Conservation (phyloP, 2,797 vertebrate species). For the Setipinna tenuifilis region DNA sequence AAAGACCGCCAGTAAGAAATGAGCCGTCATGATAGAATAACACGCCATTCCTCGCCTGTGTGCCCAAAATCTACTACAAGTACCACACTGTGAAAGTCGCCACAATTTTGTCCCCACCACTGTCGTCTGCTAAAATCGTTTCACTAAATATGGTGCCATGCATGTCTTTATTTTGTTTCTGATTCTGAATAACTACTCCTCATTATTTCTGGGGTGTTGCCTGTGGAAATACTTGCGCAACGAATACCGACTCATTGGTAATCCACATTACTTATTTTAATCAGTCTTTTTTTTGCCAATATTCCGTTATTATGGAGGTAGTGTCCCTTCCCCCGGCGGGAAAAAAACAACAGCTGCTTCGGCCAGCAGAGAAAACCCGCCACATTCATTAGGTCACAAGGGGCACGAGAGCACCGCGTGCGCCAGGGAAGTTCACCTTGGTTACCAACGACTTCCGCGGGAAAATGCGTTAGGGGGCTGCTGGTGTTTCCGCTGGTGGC, state of each 20-base stretch:
- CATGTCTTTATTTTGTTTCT: background rate
- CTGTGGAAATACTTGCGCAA: background rate
- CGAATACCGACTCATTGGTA: background rate
- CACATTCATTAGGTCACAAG: slow-evolving; percentile 35
- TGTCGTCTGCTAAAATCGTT: background rate
- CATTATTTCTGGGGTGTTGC: background rate
- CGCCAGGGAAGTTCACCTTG: slow-evolving; percentile 40
- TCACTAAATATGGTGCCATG: background rate
- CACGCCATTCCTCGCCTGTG: background rate
- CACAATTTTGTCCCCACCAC: background rate
- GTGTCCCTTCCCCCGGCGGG: background rate
- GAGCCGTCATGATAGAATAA: background rate
- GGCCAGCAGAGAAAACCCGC: slow-evolving; percentile 23
- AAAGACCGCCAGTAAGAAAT: background rate
- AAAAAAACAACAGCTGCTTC: slow-evolving; percentile 53
- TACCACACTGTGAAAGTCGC: background rate
- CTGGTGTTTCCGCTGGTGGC: background rate
- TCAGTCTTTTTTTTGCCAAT: background rate
- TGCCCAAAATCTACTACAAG: background rate
- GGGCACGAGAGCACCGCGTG: slow-evolving; percentile 12
- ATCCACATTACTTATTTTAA: background rate
- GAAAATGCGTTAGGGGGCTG: background rate
- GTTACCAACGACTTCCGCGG: slow-evolving; percentile 32
- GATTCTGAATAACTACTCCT: background rate
- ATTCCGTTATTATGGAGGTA: background rate